Evolutionary conservation across 2,888 invertebrate genomes (phyloP).

Genomic region (Blomia tropicalis): DNA sequence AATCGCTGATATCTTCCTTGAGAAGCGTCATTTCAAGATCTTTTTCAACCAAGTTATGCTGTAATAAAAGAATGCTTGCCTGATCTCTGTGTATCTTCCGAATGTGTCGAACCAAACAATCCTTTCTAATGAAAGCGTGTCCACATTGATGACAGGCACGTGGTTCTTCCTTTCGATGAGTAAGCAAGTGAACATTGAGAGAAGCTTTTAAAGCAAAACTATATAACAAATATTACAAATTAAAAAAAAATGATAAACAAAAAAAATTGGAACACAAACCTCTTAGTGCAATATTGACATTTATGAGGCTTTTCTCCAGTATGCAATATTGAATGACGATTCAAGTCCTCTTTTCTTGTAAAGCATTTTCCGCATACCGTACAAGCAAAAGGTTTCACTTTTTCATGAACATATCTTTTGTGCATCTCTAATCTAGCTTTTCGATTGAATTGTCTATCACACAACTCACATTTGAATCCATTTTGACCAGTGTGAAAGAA

Average conservation of each 20-base stretch:
- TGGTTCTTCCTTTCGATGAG: slow-evolving; percentile 54
- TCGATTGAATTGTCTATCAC: slow-evolving; percentile 43
- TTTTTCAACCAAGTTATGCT: slow-evolving; percentile 23
- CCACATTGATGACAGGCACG: slow-evolving; percentile 60
- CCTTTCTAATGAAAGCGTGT: slow-evolving; percentile 59
- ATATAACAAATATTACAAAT: neutral
- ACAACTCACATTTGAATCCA: slow-evolving; percentile 49
- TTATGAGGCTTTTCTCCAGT: slow-evolving; percentile 44
- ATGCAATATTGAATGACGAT: slow-evolving; percentile 45
- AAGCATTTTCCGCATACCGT: slow-evolving; percentile 45
- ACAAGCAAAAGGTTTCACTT: slow-evolving; percentile 46
- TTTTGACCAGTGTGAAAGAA: slow-evolving; percentile 55
- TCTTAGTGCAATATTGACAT: slow-evolving; percentile 48
- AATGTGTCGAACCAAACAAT: slow-evolving; percentile 60
- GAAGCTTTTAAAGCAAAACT: slow-evolving; percentile 50
- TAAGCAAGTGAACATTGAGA: slow-evolving; percentile 51
- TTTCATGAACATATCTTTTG: slow-evolving; percentile 48
- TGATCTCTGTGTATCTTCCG: slow-evolving; percentile 51
- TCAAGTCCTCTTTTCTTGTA: slow-evolving; percentile 47
- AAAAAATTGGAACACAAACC: slow-evolving; percentile 26
- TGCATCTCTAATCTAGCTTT: slow-evolving; percentile 41
- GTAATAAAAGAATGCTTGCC: slow-evolving; percentile 44
- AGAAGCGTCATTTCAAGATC: slow-evolving; percentile 35
- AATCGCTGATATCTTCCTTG: slow-evolving; percentile 34
- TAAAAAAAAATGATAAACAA: neutral